Evolutionary conservation across 2,113 vertebrate species (phyloP).

Genomic region (Donacobius atricapilla): DNA sequence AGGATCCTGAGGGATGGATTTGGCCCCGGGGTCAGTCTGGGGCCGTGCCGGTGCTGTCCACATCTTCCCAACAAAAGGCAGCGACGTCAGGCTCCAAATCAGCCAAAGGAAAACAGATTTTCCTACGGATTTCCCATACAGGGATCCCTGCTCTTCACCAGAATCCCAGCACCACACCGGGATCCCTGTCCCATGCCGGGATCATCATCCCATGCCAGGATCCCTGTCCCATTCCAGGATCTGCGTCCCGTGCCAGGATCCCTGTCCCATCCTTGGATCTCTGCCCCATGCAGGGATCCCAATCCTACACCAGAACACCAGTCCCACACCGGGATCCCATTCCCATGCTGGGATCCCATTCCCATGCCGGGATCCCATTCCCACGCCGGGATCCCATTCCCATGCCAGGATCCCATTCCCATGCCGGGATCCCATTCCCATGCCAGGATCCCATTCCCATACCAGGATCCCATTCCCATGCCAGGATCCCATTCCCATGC

Average conservation of each 20-base stretch:
- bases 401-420: too few relatives aligned
- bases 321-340: background rate
- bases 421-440: background rate
- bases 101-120: background rate
- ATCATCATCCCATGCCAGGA: background rate
- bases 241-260: background rate
- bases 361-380: background rate
- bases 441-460: background rate
- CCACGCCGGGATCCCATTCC: too few relatives aligned
- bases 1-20: background rate
- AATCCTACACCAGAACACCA: accelerated
- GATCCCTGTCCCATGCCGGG: background rate
- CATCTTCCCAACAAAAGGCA: accelerated
- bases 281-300: accelerated
- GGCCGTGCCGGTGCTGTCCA: accelerated
- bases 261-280: accelerated
- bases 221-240: background rate
- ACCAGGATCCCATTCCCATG: too few relatives aligned
- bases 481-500: too few relatives aligned
- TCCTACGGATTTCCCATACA: too few relatives aligned
- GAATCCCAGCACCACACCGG: background rate
- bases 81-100: background rate
- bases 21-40: accelerated
- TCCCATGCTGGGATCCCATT: background rate
- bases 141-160: background rate